Conservation (phyloP, 1,140 invertebrate genomes). For the Drosophila equinoxialis region DNA sequence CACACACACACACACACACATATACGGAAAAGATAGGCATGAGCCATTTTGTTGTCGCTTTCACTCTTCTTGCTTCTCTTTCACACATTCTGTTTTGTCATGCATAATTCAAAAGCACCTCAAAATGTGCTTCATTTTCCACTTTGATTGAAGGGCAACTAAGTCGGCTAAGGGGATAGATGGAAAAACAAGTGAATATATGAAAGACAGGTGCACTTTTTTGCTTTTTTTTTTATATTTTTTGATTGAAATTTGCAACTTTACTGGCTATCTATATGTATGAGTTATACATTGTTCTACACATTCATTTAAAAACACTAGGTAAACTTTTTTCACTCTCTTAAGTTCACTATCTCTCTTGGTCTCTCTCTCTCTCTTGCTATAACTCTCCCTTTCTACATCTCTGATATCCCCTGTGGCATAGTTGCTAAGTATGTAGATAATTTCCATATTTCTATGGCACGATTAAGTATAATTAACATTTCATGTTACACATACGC, state of each 20-base stretch:
- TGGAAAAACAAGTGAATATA: background rate
- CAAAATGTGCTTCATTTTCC: slow-evolving; percentile 44
- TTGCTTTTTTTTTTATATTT: slow-evolving; percentile 19
- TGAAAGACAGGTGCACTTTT: background rate
- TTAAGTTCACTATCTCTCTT: background rate
- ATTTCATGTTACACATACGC: slow-evolving; percentile 37
- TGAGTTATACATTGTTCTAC: background rate
- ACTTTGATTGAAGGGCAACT: slow-evolving; percentile 30
- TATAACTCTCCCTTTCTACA: background rate
- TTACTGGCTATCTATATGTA: slow-evolving; percentile 7
- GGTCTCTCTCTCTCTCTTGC: background rate
- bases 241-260: slow-evolving; percentile 54
- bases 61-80: background rate
- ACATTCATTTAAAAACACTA: background rate
- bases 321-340: background rate
- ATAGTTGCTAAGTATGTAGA: background rate
- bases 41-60: background rate
- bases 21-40: background rate
- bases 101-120: slow-evolving; percentile 67
- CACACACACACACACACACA: slow-evolving; percentile 17
- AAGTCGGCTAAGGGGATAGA: background rate
- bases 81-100: slow-evolving; percentile 25
- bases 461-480: slow-evolving; percentile 54
- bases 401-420: background rate
- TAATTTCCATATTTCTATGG: slow-evolving; percentile 13